Base-by-base conservation (phyloP, 92 coral and sea anemone species). In the Umimayanthus kanabou region DNA sequence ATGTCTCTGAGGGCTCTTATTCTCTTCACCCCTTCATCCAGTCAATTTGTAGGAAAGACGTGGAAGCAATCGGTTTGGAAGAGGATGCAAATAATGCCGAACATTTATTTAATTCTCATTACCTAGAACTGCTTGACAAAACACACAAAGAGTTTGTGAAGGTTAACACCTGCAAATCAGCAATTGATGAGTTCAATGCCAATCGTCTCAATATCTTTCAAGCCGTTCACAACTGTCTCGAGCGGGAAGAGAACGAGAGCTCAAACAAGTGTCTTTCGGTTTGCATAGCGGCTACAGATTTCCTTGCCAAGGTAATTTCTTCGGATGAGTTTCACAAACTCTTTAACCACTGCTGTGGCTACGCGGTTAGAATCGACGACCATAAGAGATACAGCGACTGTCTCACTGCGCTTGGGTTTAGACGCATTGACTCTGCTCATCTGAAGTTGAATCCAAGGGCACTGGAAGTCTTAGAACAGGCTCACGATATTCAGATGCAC, bases 131-230 rank as follows among this genome's bases (percentile, higher is more conserved):
- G 58, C 79, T 91, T 16, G 87, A 88, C 50, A 15, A 78, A n/a
- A 61, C 86, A 69, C 91, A 79, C 40, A 25, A 85, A 85, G 70
- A 88, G 84, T 91, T 91, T 84, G 81, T 82, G 13, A 49, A 80
- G 66, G 16, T 28, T 14, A 77, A 78, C 82, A 76, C 53, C 22
- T 88, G 85, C 67, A 83, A 84, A 30, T 26, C 28, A 23, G 86
- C 93, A 43, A 64, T 91, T 30, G 73, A 84, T 50, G n/a, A 15
- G 13, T 91, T 77, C 64, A 26, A 43, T 15, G n/a, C 39, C 39
- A 40, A 50, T 61, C 77, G 40, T 89, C 91, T 33, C 37, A 33
- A 33, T 2, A 33, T 33, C 37, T 33, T 2, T 33, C 37, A 33
- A 33, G 37, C 37, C 39, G 39, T 20, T 23, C 23, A 85, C 79